Evolutionary conservation across 2,888 invertebrate species (phyloP).

Genomic region (Drosophila recens): DNA sequence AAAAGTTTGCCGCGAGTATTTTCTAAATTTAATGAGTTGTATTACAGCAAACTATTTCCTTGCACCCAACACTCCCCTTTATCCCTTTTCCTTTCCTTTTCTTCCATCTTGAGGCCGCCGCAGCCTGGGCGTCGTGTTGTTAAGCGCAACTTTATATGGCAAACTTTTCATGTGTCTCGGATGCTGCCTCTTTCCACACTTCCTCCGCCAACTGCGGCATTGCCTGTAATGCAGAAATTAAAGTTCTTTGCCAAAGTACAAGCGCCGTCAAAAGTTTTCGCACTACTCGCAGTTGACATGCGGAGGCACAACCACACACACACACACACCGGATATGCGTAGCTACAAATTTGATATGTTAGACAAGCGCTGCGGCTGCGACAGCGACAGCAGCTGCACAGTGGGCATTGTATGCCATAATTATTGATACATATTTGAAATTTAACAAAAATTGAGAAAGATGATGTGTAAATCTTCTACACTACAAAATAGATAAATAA

Average conservation of each 20-base stretch:
- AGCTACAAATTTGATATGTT: constrained; percentile 80
- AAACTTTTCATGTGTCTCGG: constrained; percentile 69
- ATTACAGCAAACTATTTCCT: constrained; percentile 66
- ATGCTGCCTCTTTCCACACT: constrained; percentile 11
- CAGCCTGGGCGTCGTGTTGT: constrained; percentile 67
- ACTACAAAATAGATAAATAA: no score
- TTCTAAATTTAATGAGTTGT: constrained; percentile 80
- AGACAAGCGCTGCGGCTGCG: constrained; percentile 64
- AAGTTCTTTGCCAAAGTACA: constrained; percentile 77
- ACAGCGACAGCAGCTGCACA: constrained; percentile 35
- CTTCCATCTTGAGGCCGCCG: constrained; percentile 14
- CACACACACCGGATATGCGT: constrained; percentile 66
- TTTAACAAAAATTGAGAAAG: not conserved
- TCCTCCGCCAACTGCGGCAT: not conserved
- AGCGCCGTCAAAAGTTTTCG: constrained; percentile 69
- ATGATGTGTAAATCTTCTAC: no score
- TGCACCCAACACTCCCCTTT: not conserved
- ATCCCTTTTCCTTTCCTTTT: not conserved
- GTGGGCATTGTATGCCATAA: constrained; percentile 21
- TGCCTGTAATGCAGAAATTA: constrained; percentile 72
- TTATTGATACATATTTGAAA: not conserved
- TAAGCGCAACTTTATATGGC: constrained; percentile 71
- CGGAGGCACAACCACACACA: constrained; percentile 56
- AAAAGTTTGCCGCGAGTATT: constrained; percentile 70
- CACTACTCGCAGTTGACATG: constrained; percentile 71